Evolutionary conservation across 1,140 invertebrate genomes (phyloP).

Genomic region (Conus ventricosus): DNA sequence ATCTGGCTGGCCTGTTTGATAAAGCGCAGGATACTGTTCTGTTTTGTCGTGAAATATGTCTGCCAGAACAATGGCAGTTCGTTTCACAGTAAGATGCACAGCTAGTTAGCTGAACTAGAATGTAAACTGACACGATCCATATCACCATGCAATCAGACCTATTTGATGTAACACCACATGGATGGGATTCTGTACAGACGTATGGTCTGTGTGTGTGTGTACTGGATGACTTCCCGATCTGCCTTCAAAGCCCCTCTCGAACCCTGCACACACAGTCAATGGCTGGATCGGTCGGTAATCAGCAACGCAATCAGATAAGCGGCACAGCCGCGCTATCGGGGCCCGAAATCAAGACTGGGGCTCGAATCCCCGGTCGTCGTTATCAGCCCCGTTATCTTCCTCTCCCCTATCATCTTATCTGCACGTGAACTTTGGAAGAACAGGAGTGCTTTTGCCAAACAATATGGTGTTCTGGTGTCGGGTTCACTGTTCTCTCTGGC

Average conservation of each 20-base stretch:
- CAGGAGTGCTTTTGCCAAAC: background rate
- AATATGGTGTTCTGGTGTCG: background rate
- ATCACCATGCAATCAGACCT: too few relatives aligned
- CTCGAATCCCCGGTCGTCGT: background rate
- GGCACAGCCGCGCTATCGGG: background rate
- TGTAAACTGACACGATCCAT: too few relatives aligned
- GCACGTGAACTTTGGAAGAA: conserved; percentile 18
- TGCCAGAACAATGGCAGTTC: too few relatives aligned
- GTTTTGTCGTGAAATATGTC: too few relatives aligned
- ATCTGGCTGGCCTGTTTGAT: too few relatives aligned
- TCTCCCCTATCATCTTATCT: conserved; percentile 14
- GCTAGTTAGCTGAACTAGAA: too few relatives aligned
- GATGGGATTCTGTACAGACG: too few relatives aligned
- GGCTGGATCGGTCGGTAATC: conserved; percentile 10
- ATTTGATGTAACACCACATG: too few relatives aligned
- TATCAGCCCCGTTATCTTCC: conserved; percentile 3
- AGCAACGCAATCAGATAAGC: conserved; percentile 3
- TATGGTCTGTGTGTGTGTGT: background rate
- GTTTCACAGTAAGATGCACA: too few relatives aligned
- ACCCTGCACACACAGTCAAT: background rate
- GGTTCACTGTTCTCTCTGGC: too few relatives aligned
- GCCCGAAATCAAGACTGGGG: conserved; percentile 5
- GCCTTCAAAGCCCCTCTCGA: background rate
- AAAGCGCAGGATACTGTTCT: too few relatives aligned
- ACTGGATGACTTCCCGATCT: background rate